A percentile compares a stretch with the other conserved stretches of the same genome.
Evolutionary conservation across 2,797 vertebrate species (phyloP).

Genomic region (Margarornis squamiger): DNA sequence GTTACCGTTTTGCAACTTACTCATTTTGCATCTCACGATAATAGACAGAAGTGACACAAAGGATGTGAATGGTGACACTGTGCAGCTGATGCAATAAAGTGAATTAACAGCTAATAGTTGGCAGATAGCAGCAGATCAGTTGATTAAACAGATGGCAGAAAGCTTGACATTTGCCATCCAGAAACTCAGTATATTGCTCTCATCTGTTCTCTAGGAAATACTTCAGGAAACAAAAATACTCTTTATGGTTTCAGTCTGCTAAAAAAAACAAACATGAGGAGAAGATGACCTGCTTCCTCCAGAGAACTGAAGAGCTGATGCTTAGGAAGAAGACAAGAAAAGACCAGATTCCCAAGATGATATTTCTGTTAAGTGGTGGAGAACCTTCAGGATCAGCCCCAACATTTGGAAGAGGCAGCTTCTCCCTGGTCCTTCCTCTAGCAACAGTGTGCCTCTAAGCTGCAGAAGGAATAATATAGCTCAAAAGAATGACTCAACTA

Average conservation of each 20-base stretch:
- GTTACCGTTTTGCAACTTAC: neutral
- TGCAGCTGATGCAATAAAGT: conserved; percentile 2
- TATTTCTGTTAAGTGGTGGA: neutral
- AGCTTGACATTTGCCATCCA: neutral
- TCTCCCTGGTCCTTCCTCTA: neutral
- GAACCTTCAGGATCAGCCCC: neutral
- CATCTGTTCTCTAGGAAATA: neutral
- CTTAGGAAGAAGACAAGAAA: neutral
- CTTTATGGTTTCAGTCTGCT: neutral
- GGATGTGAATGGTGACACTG: neutral
- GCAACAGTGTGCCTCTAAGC: neutral
- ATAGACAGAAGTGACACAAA: neutral
- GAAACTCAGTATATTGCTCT: neutral
- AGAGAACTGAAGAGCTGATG: neutral
- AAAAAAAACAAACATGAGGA: neutral
- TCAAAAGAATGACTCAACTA: conserved; percentile 46
- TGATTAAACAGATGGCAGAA: conserved; percentile 2
- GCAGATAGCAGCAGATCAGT: neutral
- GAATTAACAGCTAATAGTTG: conserved; percentile 32
- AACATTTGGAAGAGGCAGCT: neutral
- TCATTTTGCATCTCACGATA: neutral
- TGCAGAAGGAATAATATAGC: neutral
- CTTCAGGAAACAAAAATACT: neutral
- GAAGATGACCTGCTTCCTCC: neutral
- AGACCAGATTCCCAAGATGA: neutral